Conservation (phyloP, 2,113 vertebrate species). For the Myotis lucifugus region DNA sequence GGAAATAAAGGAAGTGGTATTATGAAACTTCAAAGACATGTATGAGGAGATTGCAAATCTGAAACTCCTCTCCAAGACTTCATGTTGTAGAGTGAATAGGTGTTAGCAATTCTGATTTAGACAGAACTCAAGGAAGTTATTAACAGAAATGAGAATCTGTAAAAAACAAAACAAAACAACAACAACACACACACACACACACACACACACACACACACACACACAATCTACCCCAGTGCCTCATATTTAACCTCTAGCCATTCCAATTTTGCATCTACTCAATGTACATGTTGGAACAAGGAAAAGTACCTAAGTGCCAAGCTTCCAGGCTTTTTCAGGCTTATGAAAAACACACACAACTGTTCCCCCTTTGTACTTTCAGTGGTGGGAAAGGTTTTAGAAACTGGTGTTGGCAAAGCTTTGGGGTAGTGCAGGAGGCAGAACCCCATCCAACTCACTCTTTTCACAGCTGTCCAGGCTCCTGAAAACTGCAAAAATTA, state of each 20-base stretch:
- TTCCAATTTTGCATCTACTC: conserved; percentile 30
- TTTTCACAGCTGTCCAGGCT: conserved; percentile 63
- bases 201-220: too few species aligned
- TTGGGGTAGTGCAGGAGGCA: conserved; percentile 10
- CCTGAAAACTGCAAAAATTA: conserved; percentile 64
- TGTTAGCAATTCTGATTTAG: conserved; percentile 37
- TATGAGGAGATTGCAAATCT: conserved; percentile 20
- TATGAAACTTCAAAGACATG: conserved; percentile 48
- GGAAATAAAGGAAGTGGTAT: neutral
- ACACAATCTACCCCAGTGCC: neutral
- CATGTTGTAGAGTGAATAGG: neutral
- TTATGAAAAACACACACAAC: neutral
- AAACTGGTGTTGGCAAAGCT: conserved; percentile 52
- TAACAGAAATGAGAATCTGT: neutral
- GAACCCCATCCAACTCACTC: conserved; percentile 45
- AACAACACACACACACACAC: neutral
- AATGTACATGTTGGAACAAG: conserved; percentile 41
- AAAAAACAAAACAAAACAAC: neutral
- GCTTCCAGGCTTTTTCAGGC: neutral
- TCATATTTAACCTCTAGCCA: conserved; percentile 52
- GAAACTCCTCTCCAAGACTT: neutral
- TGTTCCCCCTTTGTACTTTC: conserved; percentile 27
- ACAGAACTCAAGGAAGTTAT: conserved; percentile 11
- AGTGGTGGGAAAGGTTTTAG: conserved; percentile 56
- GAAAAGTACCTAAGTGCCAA: conserved; percentile 42